Evolutionary conservation across 2,113 vertebrate genomes (phyloP).

Genomic region (Perognathus longimembris): DNA sequence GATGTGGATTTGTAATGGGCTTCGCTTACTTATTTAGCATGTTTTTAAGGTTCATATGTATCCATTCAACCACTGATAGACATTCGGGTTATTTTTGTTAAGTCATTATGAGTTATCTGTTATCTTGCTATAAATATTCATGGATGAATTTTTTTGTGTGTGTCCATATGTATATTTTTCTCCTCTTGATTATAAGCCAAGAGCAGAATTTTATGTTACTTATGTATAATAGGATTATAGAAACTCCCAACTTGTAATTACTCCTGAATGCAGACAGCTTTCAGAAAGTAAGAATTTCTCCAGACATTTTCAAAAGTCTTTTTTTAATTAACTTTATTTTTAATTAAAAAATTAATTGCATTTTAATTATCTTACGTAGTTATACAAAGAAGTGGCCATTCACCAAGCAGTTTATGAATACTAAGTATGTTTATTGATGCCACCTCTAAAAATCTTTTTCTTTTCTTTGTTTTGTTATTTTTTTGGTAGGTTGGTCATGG

Average conservation of each 20-base stretch:
- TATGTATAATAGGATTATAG: neutral
- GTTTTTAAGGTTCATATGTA: neutral
- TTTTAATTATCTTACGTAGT: no score
- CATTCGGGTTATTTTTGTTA: neutral
- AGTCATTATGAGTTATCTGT: neutral
- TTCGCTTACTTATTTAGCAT: neutral
- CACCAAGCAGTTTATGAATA: no score
- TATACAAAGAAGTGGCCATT: no score
- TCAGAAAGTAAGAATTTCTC: neutral
- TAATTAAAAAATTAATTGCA: no score
- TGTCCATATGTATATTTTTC: neutral
- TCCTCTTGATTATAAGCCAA: neutral
- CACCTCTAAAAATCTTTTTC: no score
- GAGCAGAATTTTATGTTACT: neutral
- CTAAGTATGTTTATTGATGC: no score
- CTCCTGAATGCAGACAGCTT: neutral
- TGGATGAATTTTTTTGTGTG: neutral
- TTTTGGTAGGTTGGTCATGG: no score
- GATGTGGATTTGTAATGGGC: neutral
- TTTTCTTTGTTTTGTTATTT: no score
- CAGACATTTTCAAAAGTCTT: slow-evolving; percentile 24
- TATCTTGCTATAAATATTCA: neutral
- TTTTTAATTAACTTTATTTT: neutral
- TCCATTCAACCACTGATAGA: neutral
- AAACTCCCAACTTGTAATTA: neutral